Evolutionary conservation across 2,113 vertebrate genomes (phyloP).

Genomic region (Catharus fuscescens): DNA sequence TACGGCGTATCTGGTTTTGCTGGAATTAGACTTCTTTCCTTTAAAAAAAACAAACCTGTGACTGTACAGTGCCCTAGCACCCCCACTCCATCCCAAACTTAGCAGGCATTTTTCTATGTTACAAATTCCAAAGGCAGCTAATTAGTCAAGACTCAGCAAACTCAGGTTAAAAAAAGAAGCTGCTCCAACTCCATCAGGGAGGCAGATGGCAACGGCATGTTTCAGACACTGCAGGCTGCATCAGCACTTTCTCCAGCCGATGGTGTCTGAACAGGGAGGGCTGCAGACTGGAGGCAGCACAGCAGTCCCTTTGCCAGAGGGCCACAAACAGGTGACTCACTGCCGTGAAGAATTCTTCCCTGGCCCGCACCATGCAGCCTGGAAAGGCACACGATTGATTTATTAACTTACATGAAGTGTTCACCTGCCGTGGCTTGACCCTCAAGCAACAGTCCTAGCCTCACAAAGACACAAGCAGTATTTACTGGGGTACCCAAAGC

Average conservation of each 20-base stretch:
- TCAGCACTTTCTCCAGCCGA: slow-evolving; percentile 64
- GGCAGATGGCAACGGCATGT: slow-evolving; percentile 56
- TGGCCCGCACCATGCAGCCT: fast-evolving
- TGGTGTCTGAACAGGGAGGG: slow-evolving; percentile 48
- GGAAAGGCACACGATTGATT: neutral
- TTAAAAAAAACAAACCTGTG: neutral
- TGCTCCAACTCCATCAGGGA: slow-evolving; percentile 41
- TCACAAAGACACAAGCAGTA: neutral
- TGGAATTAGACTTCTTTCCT: slow-evolving; percentile 5
- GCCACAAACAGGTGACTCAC: slow-evolving; percentile 37
- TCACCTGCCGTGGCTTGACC: neutral
- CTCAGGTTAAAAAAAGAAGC: slow-evolving; percentile 65
- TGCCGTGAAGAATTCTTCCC: neutral
- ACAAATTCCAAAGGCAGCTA: slow-evolving; percentile 56
- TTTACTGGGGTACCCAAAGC: neutral
- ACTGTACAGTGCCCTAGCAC: slow-evolving; percentile 26
- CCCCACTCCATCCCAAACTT: slow-evolving; percentile 51
- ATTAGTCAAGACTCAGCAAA: slow-evolving; percentile 70
- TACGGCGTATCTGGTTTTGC: neutral
- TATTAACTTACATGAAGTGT: neutral
- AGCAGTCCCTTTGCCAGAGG: neutral
- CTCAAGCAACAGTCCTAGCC: neutral
- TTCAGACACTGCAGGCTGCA: slow-evolving; percentile 59
- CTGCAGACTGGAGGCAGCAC: slow-evolving; percentile 10
- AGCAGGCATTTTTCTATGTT: slow-evolving; percentile 4